A percentile compares a stretch with the other conserved stretches of the same genome.
Evolutionary conservation across 1,140 invertebrate genomes (phyloP).

Genomic region (Scaptomyza hsui): DNA sequence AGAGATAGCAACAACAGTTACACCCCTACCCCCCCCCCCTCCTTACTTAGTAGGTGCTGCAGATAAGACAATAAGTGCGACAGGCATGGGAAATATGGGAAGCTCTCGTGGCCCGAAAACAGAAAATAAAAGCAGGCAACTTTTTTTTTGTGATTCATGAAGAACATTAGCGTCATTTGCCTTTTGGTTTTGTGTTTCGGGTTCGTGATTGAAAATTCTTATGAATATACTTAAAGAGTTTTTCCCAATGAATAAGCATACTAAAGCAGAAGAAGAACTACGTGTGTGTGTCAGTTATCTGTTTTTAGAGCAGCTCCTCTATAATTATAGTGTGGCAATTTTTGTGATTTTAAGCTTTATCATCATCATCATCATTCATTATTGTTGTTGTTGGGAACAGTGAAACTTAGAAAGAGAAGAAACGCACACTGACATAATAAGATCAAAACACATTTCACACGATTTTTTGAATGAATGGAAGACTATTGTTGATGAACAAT

Average conservation of each 20-base stretch:
- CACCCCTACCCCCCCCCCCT: neutral
- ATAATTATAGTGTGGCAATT: slow-evolving; percentile 6
- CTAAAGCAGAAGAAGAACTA: neutral
- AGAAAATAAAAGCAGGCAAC: slow-evolving; percentile 1
- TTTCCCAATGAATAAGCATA: slow-evolving; percentile 16
- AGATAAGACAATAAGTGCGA: slow-evolving; percentile 13
- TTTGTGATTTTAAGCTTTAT: neutral
- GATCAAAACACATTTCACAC: neutral
- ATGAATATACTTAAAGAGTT: slow-evolving; percentile 5
- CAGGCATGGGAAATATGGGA: slow-evolving; percentile 4
- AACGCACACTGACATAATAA: no score
- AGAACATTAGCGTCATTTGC: slow-evolving; percentile 8
- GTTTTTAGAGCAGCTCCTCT: neutral
- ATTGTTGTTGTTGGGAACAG: no score
- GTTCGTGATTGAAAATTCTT: slow-evolving; percentile 1
- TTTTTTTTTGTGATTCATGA: slow-evolving; percentile 6
- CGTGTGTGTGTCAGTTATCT: slow-evolving; percentile 1
- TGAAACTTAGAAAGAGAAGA: no score
- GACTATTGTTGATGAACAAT: neutral
- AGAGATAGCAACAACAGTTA: slow-evolving; percentile 4
- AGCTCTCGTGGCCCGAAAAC: neutral
- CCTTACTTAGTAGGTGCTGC: neutral
- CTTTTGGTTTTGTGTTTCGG: neutral
- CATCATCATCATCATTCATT: neutral
- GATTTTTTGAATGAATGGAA: neutral